A percentile compares a stretch with the other conserved stretches of the same genome.
Evolutionary conservation across 2,888 invertebrate genomes (phyloP).

Genomic region (Tuta absoluta): DNA sequence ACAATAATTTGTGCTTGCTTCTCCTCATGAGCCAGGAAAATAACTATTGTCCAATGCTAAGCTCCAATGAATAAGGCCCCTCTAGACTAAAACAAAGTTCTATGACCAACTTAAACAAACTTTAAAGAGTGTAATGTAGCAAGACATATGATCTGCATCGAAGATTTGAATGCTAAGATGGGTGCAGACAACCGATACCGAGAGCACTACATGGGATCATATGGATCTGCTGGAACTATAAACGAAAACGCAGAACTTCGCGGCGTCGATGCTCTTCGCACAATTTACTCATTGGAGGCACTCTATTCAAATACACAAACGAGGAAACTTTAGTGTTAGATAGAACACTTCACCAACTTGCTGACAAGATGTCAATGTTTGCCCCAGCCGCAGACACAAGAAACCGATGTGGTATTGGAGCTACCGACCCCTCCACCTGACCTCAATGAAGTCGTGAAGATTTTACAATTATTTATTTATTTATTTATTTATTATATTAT

Average conservation of each 20-base stretch:
- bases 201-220: background rate
- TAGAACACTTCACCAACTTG: background rate
- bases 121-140: background rate
- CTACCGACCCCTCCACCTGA: background rate
- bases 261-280: background rate
- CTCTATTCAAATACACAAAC: background rate
- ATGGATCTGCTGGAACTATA: background rate
- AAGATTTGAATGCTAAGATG: conserved; percentile 25
- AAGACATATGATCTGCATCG: conserved; percentile 26
- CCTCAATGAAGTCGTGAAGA: background rate
- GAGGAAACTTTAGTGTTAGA: background rate
- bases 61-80: conserved; percentile 29
- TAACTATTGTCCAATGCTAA: conserved; percentile 30
- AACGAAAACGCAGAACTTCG: conserved; percentile 7
- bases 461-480: background rate
- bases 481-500: too few species aligned
- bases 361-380: background rate
- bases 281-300: background rate
- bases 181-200: background rate
- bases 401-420: background rate
- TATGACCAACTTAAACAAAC: background rate
- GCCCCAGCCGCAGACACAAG: background rate
- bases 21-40: conserved; percentile 25
- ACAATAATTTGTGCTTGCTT: conserved; percentile 28
- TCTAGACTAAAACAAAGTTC: background rate